phyloP scores from a whole-genome alignment of 1,140 invertebrate genomes.

The Hycleus cichorii region DNA sequence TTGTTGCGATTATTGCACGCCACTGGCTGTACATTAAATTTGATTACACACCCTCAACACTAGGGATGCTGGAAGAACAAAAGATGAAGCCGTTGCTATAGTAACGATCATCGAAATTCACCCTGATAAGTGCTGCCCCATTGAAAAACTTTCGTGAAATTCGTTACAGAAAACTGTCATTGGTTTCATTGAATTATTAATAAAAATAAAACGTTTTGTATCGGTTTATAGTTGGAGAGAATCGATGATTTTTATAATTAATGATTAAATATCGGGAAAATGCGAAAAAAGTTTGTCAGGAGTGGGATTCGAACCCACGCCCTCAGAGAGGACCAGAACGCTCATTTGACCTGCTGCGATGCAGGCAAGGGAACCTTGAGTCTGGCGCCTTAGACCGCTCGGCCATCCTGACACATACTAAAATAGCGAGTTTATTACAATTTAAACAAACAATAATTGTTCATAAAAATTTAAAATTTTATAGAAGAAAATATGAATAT shows the following conservation, averaged over 20 bases:
- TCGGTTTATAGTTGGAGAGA: too few relatives aligned
- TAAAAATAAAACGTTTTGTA: conserved; percentile 1
- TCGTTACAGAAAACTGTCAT: background rate
- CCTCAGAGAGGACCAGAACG: conserved; percentile 71
- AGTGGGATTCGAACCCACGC: conserved; percentile 81
- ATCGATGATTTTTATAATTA: too few relatives aligned
- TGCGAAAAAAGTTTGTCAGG: conserved; percentile 51
- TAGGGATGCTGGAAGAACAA: conserved; percentile 23
- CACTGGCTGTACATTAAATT: conserved; percentile 9
- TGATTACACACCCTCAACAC: conserved; percentile 15
- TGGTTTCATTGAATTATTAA: background rate
- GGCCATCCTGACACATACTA: conserved; percentile 34
- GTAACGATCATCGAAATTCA: conserved; percentile 8
- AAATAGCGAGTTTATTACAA: too few relatives aligned
- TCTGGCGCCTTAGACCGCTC: conserved; percentile 58
- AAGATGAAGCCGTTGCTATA: conserved; percentile 28
- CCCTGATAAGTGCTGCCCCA: background rate
- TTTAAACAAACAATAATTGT: too few relatives aligned
- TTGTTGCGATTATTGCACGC: background rate
- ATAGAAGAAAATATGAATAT: too few relatives aligned
- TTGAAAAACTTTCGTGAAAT: background rate
- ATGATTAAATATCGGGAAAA: background rate
- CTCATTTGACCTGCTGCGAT: conserved; percentile 8
- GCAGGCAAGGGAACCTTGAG: conserved; percentile 46
- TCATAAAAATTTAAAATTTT: too few relatives aligned